Evolutionary conservation across 2,888 invertebrate genomes (phyloP).

Genomic region (Ectobius pallidus): DNA sequence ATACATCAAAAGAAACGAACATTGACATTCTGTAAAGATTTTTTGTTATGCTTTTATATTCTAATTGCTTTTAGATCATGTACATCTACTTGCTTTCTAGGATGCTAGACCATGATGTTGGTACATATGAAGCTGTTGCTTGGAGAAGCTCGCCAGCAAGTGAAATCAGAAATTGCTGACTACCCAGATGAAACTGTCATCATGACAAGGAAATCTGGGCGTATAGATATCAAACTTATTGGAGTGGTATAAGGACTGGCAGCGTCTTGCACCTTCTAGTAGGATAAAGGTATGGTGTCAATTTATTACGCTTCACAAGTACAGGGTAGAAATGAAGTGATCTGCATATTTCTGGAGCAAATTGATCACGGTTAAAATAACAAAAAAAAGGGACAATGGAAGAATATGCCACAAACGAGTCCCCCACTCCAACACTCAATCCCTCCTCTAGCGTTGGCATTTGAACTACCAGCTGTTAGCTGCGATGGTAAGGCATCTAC

Average conservation of each 20-base stretch:
- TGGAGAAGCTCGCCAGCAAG: conserved; percentile 88
- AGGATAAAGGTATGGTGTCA: conserved; percentile 81
- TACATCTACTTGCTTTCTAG: conserved; percentile 59
- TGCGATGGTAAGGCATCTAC: no score
- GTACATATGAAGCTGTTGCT: conserved; percentile 93
- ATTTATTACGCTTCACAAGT: no score
- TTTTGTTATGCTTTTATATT: no score
- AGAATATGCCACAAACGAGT: no score
- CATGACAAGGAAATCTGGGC: conserved; percentile 74
- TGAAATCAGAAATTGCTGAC: conserved; percentile 87
- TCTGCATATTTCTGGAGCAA: not conserved
- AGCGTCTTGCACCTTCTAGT: conserved; percentile 84
- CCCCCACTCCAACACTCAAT: no score
- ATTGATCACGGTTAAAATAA: no score
- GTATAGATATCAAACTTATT: conserved; percentile 82
- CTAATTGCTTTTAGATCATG: no score
- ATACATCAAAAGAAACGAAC: no score
- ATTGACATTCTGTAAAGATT: no score
- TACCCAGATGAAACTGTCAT: conserved; percentile 87
- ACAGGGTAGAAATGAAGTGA: not conserved
- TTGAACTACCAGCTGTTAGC: no score
- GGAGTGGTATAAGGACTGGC: conserved; percentile 99
- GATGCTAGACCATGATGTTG: conserved; percentile 90
- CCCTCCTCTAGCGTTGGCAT: no score
- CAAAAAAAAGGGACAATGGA: no score